Evolutionary conservation across 2,797 vertebrate species (phyloP), one percentile per base, ranked within the genome.

Genomic region (Rhinichthys osculus): DNA sequence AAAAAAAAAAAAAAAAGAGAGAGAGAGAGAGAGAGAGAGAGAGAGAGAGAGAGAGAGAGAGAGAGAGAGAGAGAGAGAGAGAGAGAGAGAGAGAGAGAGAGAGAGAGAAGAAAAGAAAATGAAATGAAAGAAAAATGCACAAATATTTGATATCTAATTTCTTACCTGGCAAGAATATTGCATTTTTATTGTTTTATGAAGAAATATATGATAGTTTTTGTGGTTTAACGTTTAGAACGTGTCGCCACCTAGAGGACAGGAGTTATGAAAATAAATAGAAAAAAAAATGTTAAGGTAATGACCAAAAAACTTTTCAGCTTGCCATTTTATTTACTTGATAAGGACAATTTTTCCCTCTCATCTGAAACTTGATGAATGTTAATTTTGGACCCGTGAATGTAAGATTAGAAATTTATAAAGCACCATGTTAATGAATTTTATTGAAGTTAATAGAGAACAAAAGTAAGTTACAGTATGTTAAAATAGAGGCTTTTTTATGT

Each of bases 271-370:
- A 21, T 17, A 11, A 27, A 27, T 47, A 11, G n/a, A 44, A 42
- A 27, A 4, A 13, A 27, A 8, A 13, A 17, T 16, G 6, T n/a
- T 13, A 27, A 4, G 16, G 42, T 44, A 50, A 11, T 33, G 44
- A 30, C 44, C 30, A 5, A 27, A 50, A 47, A 10, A 5, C 30
- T 54, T 76, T 76, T 76, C 19, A 76, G 44, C 47, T 35, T 33
- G 30, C 47, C 73, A 35, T 50, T 74, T 74, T 74, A 74, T 54
- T 74, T 76, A 47, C 27, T 19, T 64, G 13, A 16, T 64, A 30
- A 64, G 27, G n/a, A 27, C 11, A 14, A 64, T 3, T 64, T 64
- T 64, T 19, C 27, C 71, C n/a, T 50, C 16, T 2, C 1, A 7
- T 35, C 52, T 57, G 10, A 38, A 7, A 69, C 21, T 14, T 17